Evolutionary conservation across 2,797 vertebrate species (phyloP), one percentile per base, ranked within the genome.

Genomic region (Taeniopygia guttata): DNA sequence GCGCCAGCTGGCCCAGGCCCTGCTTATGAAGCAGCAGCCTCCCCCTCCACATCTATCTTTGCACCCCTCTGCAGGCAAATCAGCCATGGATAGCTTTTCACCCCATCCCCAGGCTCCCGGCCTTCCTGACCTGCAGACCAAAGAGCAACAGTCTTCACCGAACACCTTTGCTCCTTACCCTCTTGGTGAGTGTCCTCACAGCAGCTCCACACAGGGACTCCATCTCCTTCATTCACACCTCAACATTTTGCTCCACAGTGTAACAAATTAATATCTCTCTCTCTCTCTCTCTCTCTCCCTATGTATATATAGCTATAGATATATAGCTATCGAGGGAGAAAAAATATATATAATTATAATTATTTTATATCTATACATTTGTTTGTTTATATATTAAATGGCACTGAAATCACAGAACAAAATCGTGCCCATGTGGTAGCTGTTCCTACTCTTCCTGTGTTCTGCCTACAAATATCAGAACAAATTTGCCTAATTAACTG

Each of bases 1-100:
- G 98, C 99, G 99, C 96, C 99, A 99, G 98, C 98, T 99, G 97
- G 99, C 99, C 98, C 99, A 99, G 98, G 99, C 99, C 96, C 98
- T 99, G 98, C 98, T 99, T 95, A 98, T 98, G 98, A 99, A 99
- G 98, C 99, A 99, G 98, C 99, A 99, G 96, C 98, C 98, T 51
- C 98, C 98, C 93, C 98, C 98, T 97, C 98, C 97, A 94, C 99
- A 98, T 95, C 97, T 98, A 95, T 98, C 99, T 97, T 98, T 99
- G 98, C 99, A 99, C 97, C 98, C 98, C 93, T 98, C 98, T 97
- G 98, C 98, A 95, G 97, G 98, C 98, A 99, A 99, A 98, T 98
- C 99, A 97, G 98, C 98, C 98, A 97, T 99, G 98, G 99, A 99
- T 97, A 98, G 98, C 97, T 99, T 99, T 97, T 98, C 98, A 94